Conservation (phyloP, 2,888 invertebrate species). For the Heliconius ismenius region DNA sequence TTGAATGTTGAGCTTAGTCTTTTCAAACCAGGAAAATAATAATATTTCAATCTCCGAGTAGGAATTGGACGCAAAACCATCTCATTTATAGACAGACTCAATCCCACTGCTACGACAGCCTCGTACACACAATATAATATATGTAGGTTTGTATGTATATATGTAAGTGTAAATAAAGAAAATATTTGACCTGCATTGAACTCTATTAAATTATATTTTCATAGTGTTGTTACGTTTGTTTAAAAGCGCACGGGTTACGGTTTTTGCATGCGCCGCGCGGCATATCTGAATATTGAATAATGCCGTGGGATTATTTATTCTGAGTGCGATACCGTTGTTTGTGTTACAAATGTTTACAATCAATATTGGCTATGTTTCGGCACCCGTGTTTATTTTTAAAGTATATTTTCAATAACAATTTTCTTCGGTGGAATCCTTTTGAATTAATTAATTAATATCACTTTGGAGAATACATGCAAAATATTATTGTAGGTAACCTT, state of each 20-base stretch:
- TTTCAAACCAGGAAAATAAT: too few relatives aligned
- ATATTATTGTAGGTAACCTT: neutral
- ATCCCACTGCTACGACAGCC: too few relatives aligned
- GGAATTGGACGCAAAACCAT: too few relatives aligned
- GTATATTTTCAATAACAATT: slow-evolving; percentile 30
- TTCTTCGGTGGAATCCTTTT: slow-evolving; percentile 30
- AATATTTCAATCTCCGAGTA: too few relatives aligned
- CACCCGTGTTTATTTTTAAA: slow-evolving; percentile 39
- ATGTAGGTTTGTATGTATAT: too few relatives aligned
- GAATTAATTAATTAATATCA: slow-evolving; percentile 32
- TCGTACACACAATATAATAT: too few relatives aligned
- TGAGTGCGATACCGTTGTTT: slow-evolving; percentile 47
- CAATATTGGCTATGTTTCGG: slow-evolving; percentile 40
- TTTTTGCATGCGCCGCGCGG: slow-evolving; percentile 48
- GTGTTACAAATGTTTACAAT: slow-evolving; percentile 46
- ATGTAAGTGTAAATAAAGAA: neutral
- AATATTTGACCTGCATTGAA: neutral
- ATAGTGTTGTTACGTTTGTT: slow-evolving; percentile 7
- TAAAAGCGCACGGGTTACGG: slow-evolving; percentile 6
- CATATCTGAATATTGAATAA: slow-evolving; percentile 55
- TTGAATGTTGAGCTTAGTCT: too few relatives aligned
- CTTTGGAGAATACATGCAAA: neutral
- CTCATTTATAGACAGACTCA: too few relatives aligned
- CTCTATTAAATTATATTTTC: slow-evolving; percentile 7
- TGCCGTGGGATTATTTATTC: slow-evolving; percentile 48